Conservation (phyloP, 2,888 invertebrate genomes). For the Andricus quercusramuli region DNA sequence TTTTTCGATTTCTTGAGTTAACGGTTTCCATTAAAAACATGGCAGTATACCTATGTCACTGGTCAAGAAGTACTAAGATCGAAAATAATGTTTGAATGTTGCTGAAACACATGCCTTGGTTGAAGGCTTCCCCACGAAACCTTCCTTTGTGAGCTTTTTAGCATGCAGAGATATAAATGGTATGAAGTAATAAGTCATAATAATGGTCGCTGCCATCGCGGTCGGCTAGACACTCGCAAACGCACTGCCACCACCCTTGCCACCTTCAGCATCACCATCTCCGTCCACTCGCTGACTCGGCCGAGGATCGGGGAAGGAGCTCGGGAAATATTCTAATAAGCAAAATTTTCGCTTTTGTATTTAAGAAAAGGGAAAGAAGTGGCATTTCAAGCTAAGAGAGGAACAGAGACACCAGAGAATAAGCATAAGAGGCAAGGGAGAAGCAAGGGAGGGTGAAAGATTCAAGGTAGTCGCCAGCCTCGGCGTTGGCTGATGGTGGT, state of each 20-base stretch:
- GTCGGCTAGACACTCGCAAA: conserved; percentile 62
- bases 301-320: conserved; percentile 57
- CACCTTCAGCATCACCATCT: background rate
- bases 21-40: no score
- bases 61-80: no score
- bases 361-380: conserved; percentile 74
- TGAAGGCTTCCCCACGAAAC: no score
- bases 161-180: background rate
- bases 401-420: conserved; percentile 48
- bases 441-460: conserved; percentile 43
- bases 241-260: conserved; percentile 52
- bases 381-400: conserved; percentile 56
- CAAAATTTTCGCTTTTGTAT: conserved; percentile 76
- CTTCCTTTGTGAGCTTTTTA: no score
- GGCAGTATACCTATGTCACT: no score
- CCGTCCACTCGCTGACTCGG: conserved; percentile 56
- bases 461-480: conserved; percentile 54
- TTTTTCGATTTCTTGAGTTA: no score
- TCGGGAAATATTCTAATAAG: conserved; percentile 76
- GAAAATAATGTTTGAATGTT: no score
- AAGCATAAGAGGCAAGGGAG: conserved; percentile 46
- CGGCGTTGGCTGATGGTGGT: conserved; percentile 59
- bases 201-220: conserved; percentile 65
- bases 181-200: conserved; percentile 66
- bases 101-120: no score